phyloP scores from a whole-genome alignment of 2,797 vertebrate genomes.

The Serranus cabrilla region DNA sequence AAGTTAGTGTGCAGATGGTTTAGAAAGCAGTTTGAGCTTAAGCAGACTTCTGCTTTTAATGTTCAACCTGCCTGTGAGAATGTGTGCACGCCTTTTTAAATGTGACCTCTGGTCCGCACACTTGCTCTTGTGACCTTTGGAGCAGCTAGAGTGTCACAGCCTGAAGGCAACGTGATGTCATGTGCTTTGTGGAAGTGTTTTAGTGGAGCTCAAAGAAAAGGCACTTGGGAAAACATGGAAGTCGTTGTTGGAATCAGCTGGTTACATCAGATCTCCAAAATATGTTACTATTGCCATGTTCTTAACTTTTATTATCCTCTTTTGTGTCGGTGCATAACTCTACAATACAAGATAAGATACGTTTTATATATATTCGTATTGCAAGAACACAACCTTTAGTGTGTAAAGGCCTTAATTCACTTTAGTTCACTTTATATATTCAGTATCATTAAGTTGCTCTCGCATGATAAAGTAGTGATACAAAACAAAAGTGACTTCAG shows the following conservation, averaged over 20 bases:
- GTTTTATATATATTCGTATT: too few relatives aligned
- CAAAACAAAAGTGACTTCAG: neutral
- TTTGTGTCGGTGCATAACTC: too few relatives aligned
- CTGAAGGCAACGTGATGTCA: neutral
- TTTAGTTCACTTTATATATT: constrained; percentile 6
- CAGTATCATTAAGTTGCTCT: neutral
- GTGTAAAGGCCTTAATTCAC: too few relatives aligned
- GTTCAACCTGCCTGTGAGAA: constrained; percentile 5
- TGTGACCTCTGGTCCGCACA: neutral
- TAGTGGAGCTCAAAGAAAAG: constrained; percentile 15
- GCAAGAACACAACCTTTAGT: too few relatives aligned
- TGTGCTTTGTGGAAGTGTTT: constrained; percentile 2
- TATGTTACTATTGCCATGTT: neutral
- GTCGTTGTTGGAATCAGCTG: neutral
- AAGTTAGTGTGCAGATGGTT: neutral
- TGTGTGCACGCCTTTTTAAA: neutral
- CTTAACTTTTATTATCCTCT: too few relatives aligned
- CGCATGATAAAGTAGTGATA: neutral
- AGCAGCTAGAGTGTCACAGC: neutral
- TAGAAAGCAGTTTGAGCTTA: neutral
- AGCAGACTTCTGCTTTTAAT: constrained; percentile 7
- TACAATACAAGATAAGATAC: too few relatives aligned
- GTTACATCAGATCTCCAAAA: neutral
- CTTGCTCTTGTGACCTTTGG: constrained; percentile 18
- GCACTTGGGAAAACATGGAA: neutral